These are phyloP conservation scores for Talpa occidentalis DNA, from an alignment of 2,113 vertebrate species.

Conservation along the genomic window DNA sequence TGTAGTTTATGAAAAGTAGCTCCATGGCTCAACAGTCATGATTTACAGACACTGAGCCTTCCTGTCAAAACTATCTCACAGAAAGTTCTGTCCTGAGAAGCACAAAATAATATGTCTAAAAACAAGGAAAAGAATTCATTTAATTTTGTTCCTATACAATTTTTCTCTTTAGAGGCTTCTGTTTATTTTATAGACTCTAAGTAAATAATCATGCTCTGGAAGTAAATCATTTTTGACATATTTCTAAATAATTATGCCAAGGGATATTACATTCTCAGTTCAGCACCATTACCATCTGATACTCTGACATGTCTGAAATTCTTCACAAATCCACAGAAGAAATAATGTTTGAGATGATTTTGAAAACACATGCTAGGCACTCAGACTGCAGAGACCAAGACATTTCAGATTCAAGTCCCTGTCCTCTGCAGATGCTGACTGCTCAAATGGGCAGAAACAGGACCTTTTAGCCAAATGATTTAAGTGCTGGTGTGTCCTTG, in stretches of 20 bases:
- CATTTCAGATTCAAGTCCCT: neutral
- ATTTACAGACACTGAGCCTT: neutral
- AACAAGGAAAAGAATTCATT: neutral
- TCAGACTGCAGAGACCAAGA: neutral
- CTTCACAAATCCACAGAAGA: neutral
- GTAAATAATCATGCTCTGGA: neutral
- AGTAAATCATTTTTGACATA: neutral
- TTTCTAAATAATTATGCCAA: conserved; percentile 17
- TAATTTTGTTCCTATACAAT: neutral
- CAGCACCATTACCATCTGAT: neutral
- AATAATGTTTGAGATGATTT: neutral
- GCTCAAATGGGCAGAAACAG: neutral
- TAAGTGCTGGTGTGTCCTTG: neutral
- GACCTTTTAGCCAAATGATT: neutral
- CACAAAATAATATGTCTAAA: neutral
- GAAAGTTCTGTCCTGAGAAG: conserved; percentile 9
- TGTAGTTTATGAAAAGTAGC: neutral
- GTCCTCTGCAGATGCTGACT: neutral
- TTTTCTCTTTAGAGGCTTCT: neutral
- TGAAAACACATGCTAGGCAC: neutral
- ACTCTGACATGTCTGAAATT: neutral
- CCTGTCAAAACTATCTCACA: neutral
- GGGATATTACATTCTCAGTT: neutral
- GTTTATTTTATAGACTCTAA: neutral
- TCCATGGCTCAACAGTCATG: neutral